Evolutionary conservation across 2,888 invertebrate species (phyloP), one percentile per base, ranked within the genome.

Genomic region (Nemurella pictetii): DNA sequence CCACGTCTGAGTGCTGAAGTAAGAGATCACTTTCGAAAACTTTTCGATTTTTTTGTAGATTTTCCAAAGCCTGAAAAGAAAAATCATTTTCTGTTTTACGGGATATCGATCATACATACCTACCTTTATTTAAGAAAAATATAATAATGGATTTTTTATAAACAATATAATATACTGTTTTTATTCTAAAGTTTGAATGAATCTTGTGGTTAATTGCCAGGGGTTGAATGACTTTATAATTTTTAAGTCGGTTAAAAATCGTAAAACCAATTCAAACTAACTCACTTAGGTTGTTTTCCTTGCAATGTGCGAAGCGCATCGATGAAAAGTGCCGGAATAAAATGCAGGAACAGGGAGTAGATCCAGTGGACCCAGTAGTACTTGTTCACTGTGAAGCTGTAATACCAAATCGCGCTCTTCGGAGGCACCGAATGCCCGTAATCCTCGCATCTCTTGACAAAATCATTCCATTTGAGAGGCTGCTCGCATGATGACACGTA

Each of bases 401-500:
- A 82, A 29, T 82, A 82, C 36, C 89, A 88, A 78, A 89, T 88
- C n/a, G 86, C 80, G 7, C 81, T 75, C n/a, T 83, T 83, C 7
- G 83, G 80, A 2, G 86, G 86, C 0, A 82, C 83, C 25, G 30
- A 3, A 77, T 84, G 75, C 20, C 89, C 88, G 84, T 93, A 91
- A 7, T 90, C 87, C 87, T 93, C 90, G 27, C 91, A 92, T 85
- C 91, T 89, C 0, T 89, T 88, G 91, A 93, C 92, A 88, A 95
- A 95, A n/a, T 94, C 90, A 0, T 93, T 94, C 96, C 97, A 98
- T 0, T 94, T 95, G 83, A 97, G 91, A 0, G 96, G 96, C 88
- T 97, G 96, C 87, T 96, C 94, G 2, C 93, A 93, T 0, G 97
- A 96, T 0, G 97, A 96, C 12, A 97, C 96, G 90, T 94, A 97